Percentiles rank a stretch among this genome's conserved stretches.
These are phyloP conservation scores for Callocephalon fimbriatum DNA, from an alignment of 2,113 vertebrate species.

Conservation along the genomic window DNA sequence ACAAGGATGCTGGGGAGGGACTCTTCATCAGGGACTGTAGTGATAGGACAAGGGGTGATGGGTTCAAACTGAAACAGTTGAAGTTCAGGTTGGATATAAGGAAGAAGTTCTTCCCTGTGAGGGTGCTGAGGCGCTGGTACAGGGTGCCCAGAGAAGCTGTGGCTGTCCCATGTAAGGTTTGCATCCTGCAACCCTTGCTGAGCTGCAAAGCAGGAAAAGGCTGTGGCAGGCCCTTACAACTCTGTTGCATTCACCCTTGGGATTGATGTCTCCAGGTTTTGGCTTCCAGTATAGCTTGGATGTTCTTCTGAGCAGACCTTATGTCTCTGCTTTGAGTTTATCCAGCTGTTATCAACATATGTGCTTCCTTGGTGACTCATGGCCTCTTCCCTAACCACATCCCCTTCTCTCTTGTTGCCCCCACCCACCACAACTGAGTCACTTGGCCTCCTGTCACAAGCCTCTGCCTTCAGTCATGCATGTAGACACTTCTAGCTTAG, in stretches of 20 bases:
- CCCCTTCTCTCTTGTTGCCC: neutral
- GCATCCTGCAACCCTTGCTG: neutral
- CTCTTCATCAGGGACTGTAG: neutral
- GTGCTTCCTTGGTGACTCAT: conserved; percentile 29
- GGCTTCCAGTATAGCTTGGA: neutral
- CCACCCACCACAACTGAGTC: conserved; percentile 46
- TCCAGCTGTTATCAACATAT: conserved; percentile 48
- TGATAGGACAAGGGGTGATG: neutral
- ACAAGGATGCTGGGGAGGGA: neutral
- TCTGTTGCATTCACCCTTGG: rapidly evolving
- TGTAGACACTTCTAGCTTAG: neutral
- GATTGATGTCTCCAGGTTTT: neutral
- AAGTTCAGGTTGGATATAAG: neutral
- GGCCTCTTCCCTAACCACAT: conserved; percentile 37
- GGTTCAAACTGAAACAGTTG: neutral
- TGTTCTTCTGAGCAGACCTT: neutral
- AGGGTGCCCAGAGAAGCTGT: neutral
- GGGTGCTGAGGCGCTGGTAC: neutral
- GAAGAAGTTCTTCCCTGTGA: neutral
- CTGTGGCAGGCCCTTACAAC: neutral
- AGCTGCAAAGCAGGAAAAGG: neutral
- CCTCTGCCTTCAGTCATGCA: neutral
- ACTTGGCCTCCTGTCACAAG: neutral
- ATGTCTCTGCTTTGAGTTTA: neutral
- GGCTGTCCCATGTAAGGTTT: neutral